Conservation (phyloP, 2,888 invertebrate species). For the Cheilosia soror region DNA sequence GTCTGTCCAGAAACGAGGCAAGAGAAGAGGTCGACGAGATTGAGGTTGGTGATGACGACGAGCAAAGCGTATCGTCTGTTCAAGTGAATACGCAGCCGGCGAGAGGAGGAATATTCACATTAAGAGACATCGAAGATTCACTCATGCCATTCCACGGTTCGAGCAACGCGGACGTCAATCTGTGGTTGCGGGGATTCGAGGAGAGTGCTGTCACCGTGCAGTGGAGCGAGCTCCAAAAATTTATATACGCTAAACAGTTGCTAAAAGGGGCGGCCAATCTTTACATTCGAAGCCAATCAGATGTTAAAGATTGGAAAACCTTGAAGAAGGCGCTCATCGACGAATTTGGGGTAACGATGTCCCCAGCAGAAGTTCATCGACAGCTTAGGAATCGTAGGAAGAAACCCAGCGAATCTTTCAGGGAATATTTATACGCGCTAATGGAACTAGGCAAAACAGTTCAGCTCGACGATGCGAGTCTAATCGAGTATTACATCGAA, state of each 20-base stretch:
- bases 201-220: conserved; percentile 23
- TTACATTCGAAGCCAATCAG: conserved; percentile 42
- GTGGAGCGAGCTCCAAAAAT: conserved; percentile 34
- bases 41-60: background rate
- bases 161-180: conserved; percentile 18
- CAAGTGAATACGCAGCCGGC: background rate
- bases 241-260: conserved; percentile 37
- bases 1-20: background rate
- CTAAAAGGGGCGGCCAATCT: conserved; percentile 47
- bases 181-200: conserved; percentile 40
- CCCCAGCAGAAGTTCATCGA: conserved; percentile 46
- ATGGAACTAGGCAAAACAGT: conserved; percentile 54
- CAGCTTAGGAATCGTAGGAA: conserved; percentile 42
- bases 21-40: background rate
- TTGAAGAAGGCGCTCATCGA: conserved; percentile 37
- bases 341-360: conserved; percentile 53
- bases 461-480: conserved; percentile 53
- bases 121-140: conserved; percentile 38
- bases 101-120: conserved; percentile 24
- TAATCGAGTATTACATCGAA: conserved; percentile 61
- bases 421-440: conserved; percentile 51
- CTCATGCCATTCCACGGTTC: conserved; percentile 4
- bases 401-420: conserved; percentile 22
- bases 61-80: background rate
- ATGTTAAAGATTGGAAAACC: conserved; percentile 41